These are phyloP conservation scores for Heterocephalus glaber DNA, from an alignment of 2,113 vertebrate genomes.

Conservation along the genomic window DNA sequence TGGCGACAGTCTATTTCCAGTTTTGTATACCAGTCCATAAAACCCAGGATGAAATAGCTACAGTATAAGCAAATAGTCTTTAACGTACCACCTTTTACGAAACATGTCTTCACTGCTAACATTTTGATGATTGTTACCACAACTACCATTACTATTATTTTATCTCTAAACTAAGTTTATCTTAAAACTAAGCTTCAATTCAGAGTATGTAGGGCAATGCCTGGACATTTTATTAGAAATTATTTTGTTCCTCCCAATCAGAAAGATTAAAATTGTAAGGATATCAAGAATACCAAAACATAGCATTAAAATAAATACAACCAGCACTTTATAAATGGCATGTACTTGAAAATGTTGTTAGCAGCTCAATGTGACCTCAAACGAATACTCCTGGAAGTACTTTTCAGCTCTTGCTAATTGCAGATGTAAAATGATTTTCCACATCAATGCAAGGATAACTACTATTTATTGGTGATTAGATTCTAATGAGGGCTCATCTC, in stretches of 20 bases:
- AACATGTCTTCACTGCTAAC: neutral
- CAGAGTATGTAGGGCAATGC: neutral
- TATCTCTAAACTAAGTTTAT: constrained; percentile 19
- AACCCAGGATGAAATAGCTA: neutral
- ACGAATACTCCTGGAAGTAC: neutral
- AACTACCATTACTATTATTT: neutral
- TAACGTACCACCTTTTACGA: neutral
- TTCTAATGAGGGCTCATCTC: neutral
- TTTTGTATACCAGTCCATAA: neutral
- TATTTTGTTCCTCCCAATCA: neutral
- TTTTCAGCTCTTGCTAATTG: neutral
- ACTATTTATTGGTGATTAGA: neutral
- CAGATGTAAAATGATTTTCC: constrained; percentile 6
- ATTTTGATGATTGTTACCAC: neutral
- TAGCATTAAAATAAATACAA: neutral
- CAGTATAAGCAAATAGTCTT: neutral
- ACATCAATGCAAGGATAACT: neutral
- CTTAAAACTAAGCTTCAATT: constrained; percentile 29
- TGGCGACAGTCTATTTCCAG: neutral
- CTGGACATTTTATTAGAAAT: neutral
- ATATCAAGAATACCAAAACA: neutral
- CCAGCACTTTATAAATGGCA: neutral
- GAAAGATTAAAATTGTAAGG: neutral
- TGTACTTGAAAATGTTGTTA: neutral
- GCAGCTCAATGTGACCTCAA: neutral